Evolutionary conservation across 2,888 invertebrate genomes (phyloP), one percentile per base, ranked within the genome.

Genomic region (Pycnomerus fuliginosus): DNA sequence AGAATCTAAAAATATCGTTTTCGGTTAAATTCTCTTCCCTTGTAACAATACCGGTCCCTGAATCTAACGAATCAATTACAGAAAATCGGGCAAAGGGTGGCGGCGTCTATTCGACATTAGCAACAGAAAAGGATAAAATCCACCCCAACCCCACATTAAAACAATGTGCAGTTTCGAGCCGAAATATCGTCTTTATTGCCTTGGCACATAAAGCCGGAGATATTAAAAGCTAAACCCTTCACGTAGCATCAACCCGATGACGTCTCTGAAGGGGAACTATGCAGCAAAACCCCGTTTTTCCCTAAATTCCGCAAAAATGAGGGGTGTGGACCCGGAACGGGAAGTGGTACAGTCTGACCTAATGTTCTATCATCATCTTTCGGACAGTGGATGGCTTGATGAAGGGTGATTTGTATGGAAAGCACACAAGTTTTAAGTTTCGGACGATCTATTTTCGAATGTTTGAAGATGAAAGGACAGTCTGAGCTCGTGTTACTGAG

Each of bases 291-390:
- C 48, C 56, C 58, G 58, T 60, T 67, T 62, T 69, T 65, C 69
- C 69, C 65, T 62, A 67, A 69, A 69, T 65, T 64, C 61, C 53
- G 60, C 65, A 69, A 68, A 66, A 67, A 64, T 61, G 63, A 65
- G 65, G 67, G 67, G 65, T 63, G 64, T 50, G 56, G 44, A 54
- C 56, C 63, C 58, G 65, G 65, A 67, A 66, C 65, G 66, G 68
- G 66, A 65, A 66, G 63, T 60, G 38, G 65, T 68, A 68, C 65
- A 66, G 67, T 59, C 67, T 67, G 67, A 62, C 57, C 66, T 66
- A 68, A 67, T 65, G 65, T 65, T 64, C 55, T 61, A 61, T 64
- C 62, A 64, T 61, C 64, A 51, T 45, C 49, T 56, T 50, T 54
- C 56, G 62, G 61, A 59, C 60, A 55, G n/a, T n/a, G n/a, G n/a